Conservation (phyloP, 2,113 vertebrate genomes). For the Notarius lentiginosus region DNA sequence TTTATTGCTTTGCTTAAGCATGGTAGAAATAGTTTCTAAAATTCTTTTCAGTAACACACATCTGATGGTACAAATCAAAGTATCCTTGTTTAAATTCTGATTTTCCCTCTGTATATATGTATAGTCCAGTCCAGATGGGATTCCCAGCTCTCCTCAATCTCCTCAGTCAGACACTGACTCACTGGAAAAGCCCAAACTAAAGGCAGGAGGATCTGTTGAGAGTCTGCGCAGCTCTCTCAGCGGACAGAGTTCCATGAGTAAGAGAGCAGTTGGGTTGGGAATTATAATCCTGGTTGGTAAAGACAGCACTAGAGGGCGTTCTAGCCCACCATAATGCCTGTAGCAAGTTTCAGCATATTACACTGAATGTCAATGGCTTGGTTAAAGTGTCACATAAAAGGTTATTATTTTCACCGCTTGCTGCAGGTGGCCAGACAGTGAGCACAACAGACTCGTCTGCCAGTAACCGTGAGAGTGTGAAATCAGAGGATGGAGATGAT, state of each 20-base stretch:
- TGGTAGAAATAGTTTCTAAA: background rate
- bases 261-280: slow-evolving; percentile 51
- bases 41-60: background rate
- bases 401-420: background rate
- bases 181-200: slow-evolving; percentile 92
- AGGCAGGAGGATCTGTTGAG: slow-evolving; percentile 94
- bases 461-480: slow-evolving; percentile 96
- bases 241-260: slow-evolving; percentile 98
- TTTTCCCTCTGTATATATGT: slow-evolving; percentile 41
- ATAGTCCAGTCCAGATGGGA: slow-evolving; percentile 83
- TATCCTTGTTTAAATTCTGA: background rate
- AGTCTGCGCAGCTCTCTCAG: slow-evolving; percentile 95
- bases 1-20: background rate
- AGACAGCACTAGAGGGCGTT: slow-evolving; percentile 13
- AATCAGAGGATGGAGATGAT: slow-evolving; percentile 96
- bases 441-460: slow-evolving; percentile 98
- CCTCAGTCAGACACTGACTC: slow-evolving; percentile 81
- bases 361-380: background rate
- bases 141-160: slow-evolving; percentile 78
- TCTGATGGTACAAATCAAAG: background rate
- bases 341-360: background rate
- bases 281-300: background rate
- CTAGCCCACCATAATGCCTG: background rate
- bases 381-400: background rate
- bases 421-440: slow-evolving; percentile 91